Base-by-base conservation (phyloP, 2,888 invertebrate species). In the Ametastegia equiseti region DNA sequence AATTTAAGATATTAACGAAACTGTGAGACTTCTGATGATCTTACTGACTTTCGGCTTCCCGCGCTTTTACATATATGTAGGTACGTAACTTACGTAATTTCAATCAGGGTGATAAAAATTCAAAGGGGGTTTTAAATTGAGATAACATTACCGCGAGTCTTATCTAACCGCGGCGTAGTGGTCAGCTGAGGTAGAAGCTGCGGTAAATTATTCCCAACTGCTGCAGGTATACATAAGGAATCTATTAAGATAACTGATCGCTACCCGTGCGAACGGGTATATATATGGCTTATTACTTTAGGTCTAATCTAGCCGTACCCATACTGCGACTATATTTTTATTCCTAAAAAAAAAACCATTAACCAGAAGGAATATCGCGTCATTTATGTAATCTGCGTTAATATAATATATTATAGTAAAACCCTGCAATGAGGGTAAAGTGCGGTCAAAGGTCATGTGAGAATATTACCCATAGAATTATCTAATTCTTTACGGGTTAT, bases 241-340 rank as follows among this genome's bases (percentile, higher is more conserved):
- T 89, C 89, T 88, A 86, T 87, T 86, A 86, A 88, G 89, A 89
- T 89, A 89, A 89, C 83, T 86, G 83, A 77, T 81, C 73, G 80
- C 83, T 84, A 60, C 54, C 57, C 75, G 75, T 50, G 75, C 75
- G 75, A 75, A 75, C 75, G 75, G 57, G 33, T 19, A 36, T 42
- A 19, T 19, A 36, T 42, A 36, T 39, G 69, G 45, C 69, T 75
- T 36, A 45, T 47, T 71, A 71, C 71, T 42, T 63, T 30, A 71
- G 15, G 47, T 47, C 47, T 71, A 71, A 71, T 71, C 71, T 71
- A 71, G 23, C 47, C 47, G 71, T 42, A n/a, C n/a, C n/a, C n/a
- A n/a, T n/a, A n/a, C n/a, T n/a, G 54, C 36, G 36, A 75, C 54
- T 36, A 75, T n/a, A n/a, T 75, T 54, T 75, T 75, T 75, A 50